phyloP scores from a whole-genome alignment of 2,888 invertebrate species.

The Metacarcinus magister region DNA sequence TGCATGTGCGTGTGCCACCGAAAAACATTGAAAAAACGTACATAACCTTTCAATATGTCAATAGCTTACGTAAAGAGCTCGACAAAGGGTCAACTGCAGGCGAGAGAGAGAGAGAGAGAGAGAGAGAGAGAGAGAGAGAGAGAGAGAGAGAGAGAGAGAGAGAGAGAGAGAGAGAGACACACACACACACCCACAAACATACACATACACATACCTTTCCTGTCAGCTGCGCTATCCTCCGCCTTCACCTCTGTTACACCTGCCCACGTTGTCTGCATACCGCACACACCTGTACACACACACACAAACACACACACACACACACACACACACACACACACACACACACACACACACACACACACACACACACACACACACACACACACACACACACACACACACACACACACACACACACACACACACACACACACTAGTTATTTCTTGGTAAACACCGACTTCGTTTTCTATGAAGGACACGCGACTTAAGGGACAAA shows the following conservation, averaged over 20 bases:
- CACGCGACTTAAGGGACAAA: background rate
- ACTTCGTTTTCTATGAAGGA: background rate
- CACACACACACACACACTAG: background rate
- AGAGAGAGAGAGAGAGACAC: conserved; percentile 16
- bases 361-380: conserved; percentile 55
- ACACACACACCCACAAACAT: background rate
- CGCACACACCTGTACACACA: conserved; percentile 8
- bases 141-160: conserved; percentile 48
- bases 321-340: conserved; percentile 20
- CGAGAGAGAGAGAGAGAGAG: conserved; percentile 44
- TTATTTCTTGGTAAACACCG: background rate
- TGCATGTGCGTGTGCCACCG: background rate
- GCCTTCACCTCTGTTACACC: background rate
- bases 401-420: conserved; percentile 31
- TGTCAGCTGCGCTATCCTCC: background rate
- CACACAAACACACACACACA: conserved; percentile 19
- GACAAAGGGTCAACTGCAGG: conserved; percentile 9
- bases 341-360: conserved; percentile 50
- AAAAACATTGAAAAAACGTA: background rate
- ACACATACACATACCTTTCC: background rate
- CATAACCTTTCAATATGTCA: conserved; percentile 11
- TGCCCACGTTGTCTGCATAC: background rate
- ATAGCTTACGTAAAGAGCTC: conserved; percentile 7
- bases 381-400: conserved; percentile 60
- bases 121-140: conserved; percentile 48